Conservation (phyloP, 1,140 invertebrate species). For the Venturia canescens region DNA sequence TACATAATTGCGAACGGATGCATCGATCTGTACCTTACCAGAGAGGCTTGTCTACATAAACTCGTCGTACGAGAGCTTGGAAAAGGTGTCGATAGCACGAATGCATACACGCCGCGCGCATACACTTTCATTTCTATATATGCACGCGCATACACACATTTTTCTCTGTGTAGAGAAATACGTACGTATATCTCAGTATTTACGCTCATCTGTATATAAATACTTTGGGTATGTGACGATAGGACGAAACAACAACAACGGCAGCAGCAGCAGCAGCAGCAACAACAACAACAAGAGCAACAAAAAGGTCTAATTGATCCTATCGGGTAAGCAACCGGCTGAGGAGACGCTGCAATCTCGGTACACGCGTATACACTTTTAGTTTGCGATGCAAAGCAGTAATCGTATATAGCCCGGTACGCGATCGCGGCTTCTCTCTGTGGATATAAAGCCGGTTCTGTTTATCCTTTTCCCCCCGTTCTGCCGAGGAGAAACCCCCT, state of each 20-base stretch:
- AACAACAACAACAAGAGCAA: neutral
- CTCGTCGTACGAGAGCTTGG: neutral
- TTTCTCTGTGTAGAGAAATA: neutral
- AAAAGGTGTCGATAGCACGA: conserved; percentile 40
- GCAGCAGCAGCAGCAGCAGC: neutral
- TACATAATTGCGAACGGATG: conserved; percentile 42
- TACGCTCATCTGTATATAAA: neutral
- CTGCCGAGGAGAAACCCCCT: neutral
- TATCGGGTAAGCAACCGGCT: conserved; percentile 34
- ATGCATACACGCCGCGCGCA: conserved; percentile 6
- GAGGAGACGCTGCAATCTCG: conserved; percentile 15
- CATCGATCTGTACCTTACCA: conserved; percentile 28
- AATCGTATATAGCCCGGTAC: conserved; percentile 25
- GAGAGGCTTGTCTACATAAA: neutral
- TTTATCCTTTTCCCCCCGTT: conserved; percentile 37
- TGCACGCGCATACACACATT: neutral
- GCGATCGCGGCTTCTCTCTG: conserved; percentile 28
- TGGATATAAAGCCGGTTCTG: conserved; percentile 39
- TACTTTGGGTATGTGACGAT: neutral
- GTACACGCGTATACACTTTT: conserved; percentile 46
- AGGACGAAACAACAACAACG: conserved; percentile 1
- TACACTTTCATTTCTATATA: neutral
- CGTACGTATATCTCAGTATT: neutral
- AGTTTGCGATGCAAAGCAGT: conserved; percentile 48
- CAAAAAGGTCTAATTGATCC: conserved; percentile 47